Base-by-base conservation (phyloP, 2,888 invertebrate species). In the Hypercompe scribonia region DNA sequence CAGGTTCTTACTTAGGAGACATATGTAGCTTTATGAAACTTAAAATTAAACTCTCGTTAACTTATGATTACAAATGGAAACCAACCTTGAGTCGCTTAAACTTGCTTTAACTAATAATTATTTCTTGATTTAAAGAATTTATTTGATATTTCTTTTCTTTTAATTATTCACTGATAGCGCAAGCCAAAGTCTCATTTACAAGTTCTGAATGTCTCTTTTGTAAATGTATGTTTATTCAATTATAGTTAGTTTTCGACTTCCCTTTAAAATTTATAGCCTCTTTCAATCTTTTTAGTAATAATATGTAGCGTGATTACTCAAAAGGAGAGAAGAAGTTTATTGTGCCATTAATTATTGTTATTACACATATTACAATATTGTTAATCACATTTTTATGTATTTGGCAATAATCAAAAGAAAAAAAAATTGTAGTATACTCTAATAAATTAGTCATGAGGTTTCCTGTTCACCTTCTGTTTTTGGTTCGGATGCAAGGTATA, bases 1-100 rank as follows among this genome's bases (percentile, higher is more conserved):
- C 11, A 58, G 71, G 33, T 54, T 68, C 54, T 72, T 39, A 68
- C 7, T 15, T 31, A 18, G 34, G 36, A 46, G 15, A 63, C n/a
- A 1, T 39, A 39, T 15, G 39, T 39, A 39, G 65, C 28, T 21
- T n/a, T 31, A 21, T 18, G 42, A 8, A 39, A 46, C 46, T 46
- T 46, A 31, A 24, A 24, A 33, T 66, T 54, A 11, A 24, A 54
- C 24, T 54, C 2, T 61, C 61, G 18, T 31, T 18, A 31, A 15
- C 18, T 58, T 18, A 15, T 18, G 7, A 61, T 31, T 61, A 31
- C 18, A 31, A 61, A 18, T 31, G 61, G 61, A 61, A 31, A 61
- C 61, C 61, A 18, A 31, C 31, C 28, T 61, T 61, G 58, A 28
- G 31, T 18, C 15, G 61, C 18, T 61, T 31, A 61, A 31, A 18